Evolutionary conservation across 2,113 vertebrate genomes (phyloP).

Genomic region (Thermophis baileyi): DNA sequence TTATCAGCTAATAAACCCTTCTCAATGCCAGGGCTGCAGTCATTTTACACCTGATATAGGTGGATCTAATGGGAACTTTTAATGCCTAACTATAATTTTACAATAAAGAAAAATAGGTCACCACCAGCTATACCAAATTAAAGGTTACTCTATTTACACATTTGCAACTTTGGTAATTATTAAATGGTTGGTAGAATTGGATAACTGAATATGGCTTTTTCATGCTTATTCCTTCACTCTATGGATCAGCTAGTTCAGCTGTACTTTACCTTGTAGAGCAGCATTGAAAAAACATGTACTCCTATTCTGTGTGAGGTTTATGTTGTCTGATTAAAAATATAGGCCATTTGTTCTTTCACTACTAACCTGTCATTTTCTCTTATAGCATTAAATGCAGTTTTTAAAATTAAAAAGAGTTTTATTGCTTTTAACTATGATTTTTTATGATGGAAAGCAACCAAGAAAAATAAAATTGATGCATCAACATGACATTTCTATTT

Average conservation of each 20-base stretch:
- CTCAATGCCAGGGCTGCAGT: not conserved
- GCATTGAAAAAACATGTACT: constrained; percentile 9
- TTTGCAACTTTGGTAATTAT: not conserved
- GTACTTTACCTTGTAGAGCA: constrained; percentile 29
- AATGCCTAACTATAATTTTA: not conserved
- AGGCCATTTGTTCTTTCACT: constrained; percentile 1
- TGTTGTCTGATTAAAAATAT: not conserved
- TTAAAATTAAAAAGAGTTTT: constrained; percentile 36
- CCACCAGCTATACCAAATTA: not conserved
- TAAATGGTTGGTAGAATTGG: not conserved
- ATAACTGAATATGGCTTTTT: not conserved
- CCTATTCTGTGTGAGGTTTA: constrained; percentile 16
- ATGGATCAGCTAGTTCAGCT: constrained; percentile 31
- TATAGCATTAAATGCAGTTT: constrained; percentile 29
- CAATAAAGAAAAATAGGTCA: not conserved
- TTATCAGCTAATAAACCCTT: not conserved
- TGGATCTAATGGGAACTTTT: not conserved
- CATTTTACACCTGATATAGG: not conserved
- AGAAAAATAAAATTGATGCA: not conserved
- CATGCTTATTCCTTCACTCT: constrained; percentile 36
- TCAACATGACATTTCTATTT: constrained; percentile 21
- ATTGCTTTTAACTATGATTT: constrained; percentile 35
- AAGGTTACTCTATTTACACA: not conserved
- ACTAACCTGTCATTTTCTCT: not conserved
- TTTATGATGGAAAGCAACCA: constrained; percentile 13